These are phyloP conservation scores for Ligdia adustata DNA, from an alignment of 2,888 invertebrate species.

Conservation along the genomic window DNA sequence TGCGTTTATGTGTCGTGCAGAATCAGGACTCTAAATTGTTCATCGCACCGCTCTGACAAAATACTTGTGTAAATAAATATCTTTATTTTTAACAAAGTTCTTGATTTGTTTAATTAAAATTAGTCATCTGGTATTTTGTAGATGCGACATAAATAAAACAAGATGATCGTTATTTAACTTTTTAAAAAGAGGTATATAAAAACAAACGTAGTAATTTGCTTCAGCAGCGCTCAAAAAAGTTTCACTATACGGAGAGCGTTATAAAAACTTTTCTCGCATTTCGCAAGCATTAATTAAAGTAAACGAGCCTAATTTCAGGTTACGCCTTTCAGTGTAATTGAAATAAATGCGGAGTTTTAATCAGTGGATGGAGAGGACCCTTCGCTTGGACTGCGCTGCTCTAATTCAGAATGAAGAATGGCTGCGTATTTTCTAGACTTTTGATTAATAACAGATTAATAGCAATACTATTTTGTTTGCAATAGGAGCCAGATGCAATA, in stretches of 20 bases:
- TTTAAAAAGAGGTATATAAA: too few relatives aligned
- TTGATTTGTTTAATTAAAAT: too few relatives aligned
- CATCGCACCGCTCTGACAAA: too few relatives aligned
- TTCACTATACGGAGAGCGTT: conserved; percentile 3
- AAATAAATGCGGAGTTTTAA: conserved; percentile 73
- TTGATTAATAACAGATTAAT: background rate
- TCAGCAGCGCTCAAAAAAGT: background rate
- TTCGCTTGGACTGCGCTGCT: conserved; percentile 33
- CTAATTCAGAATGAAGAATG: conserved; percentile 32
- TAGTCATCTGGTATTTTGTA: too few relatives aligned
- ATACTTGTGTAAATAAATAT: too few relatives aligned
- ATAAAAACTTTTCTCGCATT: conserved; percentile 35
- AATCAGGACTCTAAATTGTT: too few relatives aligned
- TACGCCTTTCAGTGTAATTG: conserved; percentile 69
- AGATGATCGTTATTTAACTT: too few relatives aligned
- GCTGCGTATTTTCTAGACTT: conserved; percentile 14
- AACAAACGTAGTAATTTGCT: background rate
- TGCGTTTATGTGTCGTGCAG: too few relatives aligned
- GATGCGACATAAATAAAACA: too few relatives aligned
- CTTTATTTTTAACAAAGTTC: too few relatives aligned
- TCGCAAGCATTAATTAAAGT: conserved; percentile 65
- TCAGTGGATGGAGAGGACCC: conserved; percentile 46
- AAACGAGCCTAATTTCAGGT: conserved; percentile 70
- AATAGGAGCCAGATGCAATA: too few relatives aligned
- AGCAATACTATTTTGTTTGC: conserved; percentile 3